These are phyloP conservation scores for Onthophagus sagittarius DNA, from an alignment of 2,888 invertebrate genomes.

Conservation along the genomic window DNA sequence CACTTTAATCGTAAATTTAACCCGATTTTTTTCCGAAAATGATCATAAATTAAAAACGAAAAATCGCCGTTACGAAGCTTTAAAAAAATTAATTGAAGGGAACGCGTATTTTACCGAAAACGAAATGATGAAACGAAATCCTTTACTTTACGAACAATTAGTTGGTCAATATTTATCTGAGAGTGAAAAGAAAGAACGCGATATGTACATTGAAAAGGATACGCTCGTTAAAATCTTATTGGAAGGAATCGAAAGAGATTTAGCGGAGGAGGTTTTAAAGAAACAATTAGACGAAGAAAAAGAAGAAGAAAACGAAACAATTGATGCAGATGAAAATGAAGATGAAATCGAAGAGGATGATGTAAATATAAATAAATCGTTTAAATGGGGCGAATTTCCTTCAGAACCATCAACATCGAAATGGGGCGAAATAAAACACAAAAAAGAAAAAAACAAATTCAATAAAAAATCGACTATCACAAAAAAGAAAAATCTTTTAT, in stretches of 20 bases:
- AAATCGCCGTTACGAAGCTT: conserved; percentile 79
- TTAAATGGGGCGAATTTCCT: conserved; percentile 39
- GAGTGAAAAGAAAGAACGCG: conserved; percentile 66
- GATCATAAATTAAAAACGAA: conserved; percentile 49
- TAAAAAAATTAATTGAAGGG: conserved; percentile 67
- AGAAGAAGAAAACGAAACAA: conserved; percentile 44
- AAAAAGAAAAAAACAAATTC: conserved; percentile 17
- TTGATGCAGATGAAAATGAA: conserved; percentile 35
- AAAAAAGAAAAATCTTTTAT: not conserved
- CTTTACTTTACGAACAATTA: conserved; percentile 83
- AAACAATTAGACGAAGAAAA: conserved; percentile 60
- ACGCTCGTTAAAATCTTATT: conserved; percentile 75
- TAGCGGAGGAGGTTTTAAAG: conserved; percentile 59
- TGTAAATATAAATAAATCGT: conserved; percentile 21
- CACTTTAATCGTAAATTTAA: conserved; percentile 62
- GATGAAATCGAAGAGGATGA: not conserved
- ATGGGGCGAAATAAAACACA: conserved; percentile 36
- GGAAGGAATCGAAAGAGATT: conserved; percentile 74
- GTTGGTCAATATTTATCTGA: conserved; percentile 81
- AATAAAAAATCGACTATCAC: not conserved
- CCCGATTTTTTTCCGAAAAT: conserved; percentile 54
- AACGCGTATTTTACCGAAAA: conserved; percentile 82
- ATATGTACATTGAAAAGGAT: conserved; percentile 53
- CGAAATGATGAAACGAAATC: conserved; percentile 91
- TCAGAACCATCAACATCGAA: conserved; percentile 17